Percentiles rank a stretch among this genome's conserved stretches.
Conservation (phyloP, 2,797 vertebrate genomes). For the Phrynocephalus guinanensis region DNA sequence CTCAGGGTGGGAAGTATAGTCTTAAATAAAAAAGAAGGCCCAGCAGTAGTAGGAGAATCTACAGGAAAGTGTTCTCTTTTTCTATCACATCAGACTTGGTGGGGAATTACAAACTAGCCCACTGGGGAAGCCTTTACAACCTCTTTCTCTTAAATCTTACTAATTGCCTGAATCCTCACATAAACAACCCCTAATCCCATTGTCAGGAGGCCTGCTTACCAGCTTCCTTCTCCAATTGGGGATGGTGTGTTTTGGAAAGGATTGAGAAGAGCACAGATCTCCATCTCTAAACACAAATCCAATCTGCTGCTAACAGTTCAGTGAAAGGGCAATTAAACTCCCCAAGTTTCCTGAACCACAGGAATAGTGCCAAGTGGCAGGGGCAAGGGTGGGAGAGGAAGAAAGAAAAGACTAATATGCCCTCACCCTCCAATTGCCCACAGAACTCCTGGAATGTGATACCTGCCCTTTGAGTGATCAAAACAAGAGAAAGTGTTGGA, state of each 20-base stretch:
- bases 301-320: conserved; percentile 52
- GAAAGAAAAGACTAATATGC: background rate
- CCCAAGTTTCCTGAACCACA: conserved; percentile 53
- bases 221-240: conserved; percentile 28
- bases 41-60: background rate
- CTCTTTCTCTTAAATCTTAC: conserved; percentile 61
- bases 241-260: conserved; percentile 5
- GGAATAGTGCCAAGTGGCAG: conserved; percentile 47
- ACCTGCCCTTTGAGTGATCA: background rate
- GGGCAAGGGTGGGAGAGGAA: conserved; percentile 30
- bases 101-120: conserved; percentile 19
- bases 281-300: conserved; percentile 56
- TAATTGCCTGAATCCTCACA: conserved; percentile 61
- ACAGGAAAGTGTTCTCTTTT: conserved; percentile 18
- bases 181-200: conserved; percentile 67
- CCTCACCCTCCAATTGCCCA: background rate
- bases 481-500: background rate
- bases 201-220: conserved; percentile 61
- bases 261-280: conserved; percentile 56
- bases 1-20: background rate
- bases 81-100: conserved; percentile 28
- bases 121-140: conserved; percentile 47
- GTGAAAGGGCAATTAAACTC: conserved; percentile 64
- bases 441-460: background rate
- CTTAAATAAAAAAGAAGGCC: background rate